Percentiles rank a stretch among this genome's conserved stretches.
These are phyloP conservation scores for Xenotilapia flavipinnis DNA, from an alignment of 2,113 vertebrate genomes.

Conservation along the genomic window DNA sequence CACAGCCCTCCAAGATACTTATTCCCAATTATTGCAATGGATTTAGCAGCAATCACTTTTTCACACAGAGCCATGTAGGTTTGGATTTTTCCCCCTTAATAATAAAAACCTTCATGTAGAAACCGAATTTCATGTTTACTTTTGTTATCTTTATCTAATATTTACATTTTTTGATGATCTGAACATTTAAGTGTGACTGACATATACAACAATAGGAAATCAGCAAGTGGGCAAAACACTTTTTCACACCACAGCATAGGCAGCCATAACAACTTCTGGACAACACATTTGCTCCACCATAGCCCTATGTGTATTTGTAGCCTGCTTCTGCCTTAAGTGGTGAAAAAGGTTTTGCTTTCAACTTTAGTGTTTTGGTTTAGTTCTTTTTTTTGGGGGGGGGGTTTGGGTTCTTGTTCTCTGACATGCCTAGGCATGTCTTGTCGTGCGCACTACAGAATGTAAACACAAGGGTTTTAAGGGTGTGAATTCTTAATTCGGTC, in stretches of 20 bases:
- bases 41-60: not conserved
- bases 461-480: not conserved
- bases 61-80: not conserved
- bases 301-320: not conserved
- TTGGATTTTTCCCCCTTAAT: not conserved
- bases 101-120: not conserved
- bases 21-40: not conserved
- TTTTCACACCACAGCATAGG: not conserved
- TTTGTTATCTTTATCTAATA: not conserved
- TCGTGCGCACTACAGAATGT: not conserved
- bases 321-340: not conserved
- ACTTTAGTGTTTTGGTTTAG: not conserved
- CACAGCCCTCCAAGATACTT: not conserved
- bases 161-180: not conserved
- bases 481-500: not conserved
- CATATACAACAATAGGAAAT: not conserved
- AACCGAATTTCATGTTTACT: not conserved
- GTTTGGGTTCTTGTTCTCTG: not conserved
- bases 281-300: not conserved
- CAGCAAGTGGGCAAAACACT: not conserved
- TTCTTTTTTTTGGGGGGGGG: not conserved
- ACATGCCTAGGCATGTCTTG: not conserved
- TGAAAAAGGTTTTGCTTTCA: not conserved
- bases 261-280: not conserved
- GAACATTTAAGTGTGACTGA: not conserved